phyloP scores from a whole-genome alignment of 2,888 invertebrate genomes.

The Diplazon laetatorius region DNA sequence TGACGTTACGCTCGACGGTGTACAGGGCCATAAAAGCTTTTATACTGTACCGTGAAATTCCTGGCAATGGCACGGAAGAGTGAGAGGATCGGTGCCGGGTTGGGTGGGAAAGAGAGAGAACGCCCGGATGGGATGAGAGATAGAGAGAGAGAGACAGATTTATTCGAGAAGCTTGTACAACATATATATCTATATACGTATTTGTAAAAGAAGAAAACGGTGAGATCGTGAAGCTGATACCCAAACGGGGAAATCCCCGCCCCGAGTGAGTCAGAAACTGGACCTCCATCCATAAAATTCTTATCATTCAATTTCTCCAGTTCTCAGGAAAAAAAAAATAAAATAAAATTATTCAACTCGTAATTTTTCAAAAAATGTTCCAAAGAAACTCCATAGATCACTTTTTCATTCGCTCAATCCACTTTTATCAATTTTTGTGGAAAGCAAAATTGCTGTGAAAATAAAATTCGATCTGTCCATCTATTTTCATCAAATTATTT shows the following conservation, averaged over 20 bases:
- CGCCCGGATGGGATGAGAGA: no score
- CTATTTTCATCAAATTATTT: no score
- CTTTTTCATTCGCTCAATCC: background rate
- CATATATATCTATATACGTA: no score
- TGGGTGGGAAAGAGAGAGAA: background rate
- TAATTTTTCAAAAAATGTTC: no score
- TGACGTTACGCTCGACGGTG: slow-evolving; percentile 49
- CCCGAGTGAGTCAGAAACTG: slow-evolving; percentile 31
- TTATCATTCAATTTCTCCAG: background rate
- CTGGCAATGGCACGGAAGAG: background rate
- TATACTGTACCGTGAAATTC: slow-evolving; percentile 9
- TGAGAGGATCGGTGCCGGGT: background rate
- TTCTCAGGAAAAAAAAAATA: no score
- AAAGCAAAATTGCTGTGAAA: no score
- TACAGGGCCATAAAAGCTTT: background rate
- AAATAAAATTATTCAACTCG: no score
- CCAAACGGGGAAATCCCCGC: slow-evolving; percentile 37
- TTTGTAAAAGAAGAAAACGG: slow-evolving; percentile 5
- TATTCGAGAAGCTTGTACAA: slow-evolving; percentile 13
- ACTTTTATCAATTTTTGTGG: background rate
- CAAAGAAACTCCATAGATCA: no score
- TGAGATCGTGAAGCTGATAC: slow-evolving; percentile 14
- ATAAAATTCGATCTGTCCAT: no score
- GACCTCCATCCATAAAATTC: slow-evolving; percentile 38
- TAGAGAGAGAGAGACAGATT: slow-evolving; percentile 8